Evolutionary conservation across 2,797 vertebrate genomes (phyloP), one percentile per base, ranked within the genome.

Genomic region (Amphiprion clarkii): DNA sequence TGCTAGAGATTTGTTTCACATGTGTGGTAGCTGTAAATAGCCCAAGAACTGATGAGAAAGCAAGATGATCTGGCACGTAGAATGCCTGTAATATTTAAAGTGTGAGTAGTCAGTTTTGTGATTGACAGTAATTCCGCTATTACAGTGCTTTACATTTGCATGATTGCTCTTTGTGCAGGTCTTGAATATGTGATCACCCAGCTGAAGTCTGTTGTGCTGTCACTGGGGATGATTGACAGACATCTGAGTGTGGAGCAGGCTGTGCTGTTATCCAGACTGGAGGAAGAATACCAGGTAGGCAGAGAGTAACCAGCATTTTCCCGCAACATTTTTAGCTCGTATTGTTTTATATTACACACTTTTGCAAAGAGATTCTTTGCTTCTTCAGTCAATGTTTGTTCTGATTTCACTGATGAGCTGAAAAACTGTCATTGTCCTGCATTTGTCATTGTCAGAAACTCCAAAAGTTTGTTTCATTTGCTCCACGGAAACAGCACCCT

Each of bases 251-350:
- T 98, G 67, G 98, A 99, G 82, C 94, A 96, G 89, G 98, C 98
- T 0, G 97, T 99, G 76, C 90, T 98, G 10, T 92, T 99, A 16
- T 99, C 98, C 49, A 96, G 97, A 65, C 93, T 99, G 59, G 98
- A 99, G 90, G 98, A 99, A 82, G 97, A 99, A 84, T 99, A 95
- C 84, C 98, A 99, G 98, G 98, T 99, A 94, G 14, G 52, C 14
- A 19, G 5, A 65, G 9, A 12, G 4, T 42, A 19, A 5, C 23
- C 39, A 27, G 7, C 51, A 0, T 23, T 60, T 79, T 67, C 5
- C 16, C 48, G 19, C 13, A 54, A 2, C 10, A 6, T 19, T 53
- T 60, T 39, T 33, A 33, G 6, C 8, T 1, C 8, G 7, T 16
- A 36, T n/a, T 8, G 14, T 31, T 62, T 55, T 5, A 40, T n/a